A percentile compares a stretch with the other conserved stretches of the same genome.
Evolutionary conservation across 2,888 invertebrate genomes (phyloP).

Genomic region (Odiellus spinosus): DNA sequence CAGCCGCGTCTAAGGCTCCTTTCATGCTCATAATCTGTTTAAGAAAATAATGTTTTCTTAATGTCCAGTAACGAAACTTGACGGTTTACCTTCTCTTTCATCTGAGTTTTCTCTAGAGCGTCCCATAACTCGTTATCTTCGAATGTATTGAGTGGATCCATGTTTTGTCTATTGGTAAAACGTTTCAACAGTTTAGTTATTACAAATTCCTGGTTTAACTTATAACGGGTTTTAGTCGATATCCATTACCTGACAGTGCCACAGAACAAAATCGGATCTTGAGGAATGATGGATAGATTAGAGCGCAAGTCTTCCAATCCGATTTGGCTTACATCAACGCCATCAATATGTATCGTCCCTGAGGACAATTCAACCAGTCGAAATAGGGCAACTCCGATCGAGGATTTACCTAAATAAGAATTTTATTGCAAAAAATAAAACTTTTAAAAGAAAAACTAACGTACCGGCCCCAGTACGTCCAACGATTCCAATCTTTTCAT

Average conservation of each 20-base stretch:
- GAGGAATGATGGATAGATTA: constrained; percentile 40
- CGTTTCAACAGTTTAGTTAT: background rate
- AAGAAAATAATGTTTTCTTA: background rate
- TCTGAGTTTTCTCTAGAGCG: constrained; percentile 28
- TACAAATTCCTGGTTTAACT: too few species aligned
- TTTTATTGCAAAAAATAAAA: background rate
- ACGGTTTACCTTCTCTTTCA: constrained; percentile 31
- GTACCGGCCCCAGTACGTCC: constrained; percentile 40
- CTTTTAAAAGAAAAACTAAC: constrained; percentile 2
- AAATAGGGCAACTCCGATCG: constrained; percentile 41
- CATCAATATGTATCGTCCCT: constrained; percentile 40
- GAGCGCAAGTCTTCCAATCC: constrained; percentile 37
- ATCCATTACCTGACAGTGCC: constrained; percentile 38
- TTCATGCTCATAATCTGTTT: constrained; percentile 16
- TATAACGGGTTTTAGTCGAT: too few species aligned
- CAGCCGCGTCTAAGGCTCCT: constrained; percentile 33
- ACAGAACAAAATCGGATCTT: constrained; percentile 45
- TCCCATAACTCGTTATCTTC: constrained; percentile 28
- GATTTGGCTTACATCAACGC: constrained; percentile 34
- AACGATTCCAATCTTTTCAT: constrained; percentile 44
- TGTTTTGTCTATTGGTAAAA: constrained; percentile 26
- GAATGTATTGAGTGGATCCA: constrained; percentile 28
- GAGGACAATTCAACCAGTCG: constrained; percentile 40
- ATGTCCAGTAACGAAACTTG: background rate
- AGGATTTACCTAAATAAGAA: constrained; percentile 37